A percentile compares a stretch with the other conserved stretches of the same genome.
Evolutionary conservation across 2,888 invertebrate species (phyloP).

Genomic region (Lasioglossum calceatum): DNA sequence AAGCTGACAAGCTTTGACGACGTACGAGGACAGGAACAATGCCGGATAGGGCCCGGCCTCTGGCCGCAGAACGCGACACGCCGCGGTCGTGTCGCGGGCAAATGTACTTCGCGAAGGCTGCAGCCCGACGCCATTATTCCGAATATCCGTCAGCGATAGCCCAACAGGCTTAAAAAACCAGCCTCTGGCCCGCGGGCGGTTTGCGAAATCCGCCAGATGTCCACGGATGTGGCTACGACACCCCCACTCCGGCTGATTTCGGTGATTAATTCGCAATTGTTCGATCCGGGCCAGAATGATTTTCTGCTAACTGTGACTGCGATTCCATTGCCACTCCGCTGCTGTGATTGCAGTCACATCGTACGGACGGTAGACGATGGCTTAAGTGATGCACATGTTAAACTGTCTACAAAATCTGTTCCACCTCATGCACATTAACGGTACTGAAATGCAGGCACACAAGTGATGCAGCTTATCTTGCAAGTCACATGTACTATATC

Average conservation of each 20-base stretch:
- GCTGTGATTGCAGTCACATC: background rate
- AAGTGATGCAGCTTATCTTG: too few species aligned
- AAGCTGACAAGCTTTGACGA: slow-evolving; percentile 75
- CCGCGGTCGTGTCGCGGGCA: slow-evolving; percentile 60
- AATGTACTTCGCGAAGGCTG: slow-evolving; percentile 52
- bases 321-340: background rate
- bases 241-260: background rate
- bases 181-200: slow-evolving; percentile 12
- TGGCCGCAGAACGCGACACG: slow-evolving; percentile 55
- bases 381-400: too few species aligned
- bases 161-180: slow-evolving; percentile 36
- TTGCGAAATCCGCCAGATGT: background rate
- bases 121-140: slow-evolving; percentile 69
- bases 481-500: too few species aligned
- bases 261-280: background rate
- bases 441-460: too few species aligned
- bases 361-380: too few species aligned
- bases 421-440: too few species aligned
- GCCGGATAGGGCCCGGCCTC: slow-evolving; percentile 39
- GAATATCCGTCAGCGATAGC: slow-evolving; percentile 65
- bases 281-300: background rate
- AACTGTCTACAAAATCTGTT: too few species aligned
- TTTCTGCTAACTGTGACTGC: background rate
- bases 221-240: background rate
- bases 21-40: slow-evolving; percentile 71